A percentile compares a stretch with the other conserved stretches of the same genome.
Conservation (phyloP, 2,113 vertebrate species). For the Ophiodon elongatus region DNA sequence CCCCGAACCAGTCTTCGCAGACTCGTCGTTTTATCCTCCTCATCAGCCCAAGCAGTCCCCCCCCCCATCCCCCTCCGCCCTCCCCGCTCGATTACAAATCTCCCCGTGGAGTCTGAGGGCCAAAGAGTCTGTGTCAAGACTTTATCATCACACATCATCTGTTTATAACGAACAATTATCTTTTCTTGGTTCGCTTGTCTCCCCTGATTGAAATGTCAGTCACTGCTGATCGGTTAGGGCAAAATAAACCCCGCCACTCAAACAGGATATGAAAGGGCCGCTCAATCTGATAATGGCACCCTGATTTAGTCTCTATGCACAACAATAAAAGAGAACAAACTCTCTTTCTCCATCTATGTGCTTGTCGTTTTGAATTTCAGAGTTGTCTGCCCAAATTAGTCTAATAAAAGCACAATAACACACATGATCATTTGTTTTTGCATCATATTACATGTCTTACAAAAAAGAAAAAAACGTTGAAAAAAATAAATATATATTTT, state of each 20-base stretch:
- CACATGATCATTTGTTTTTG: background rate
- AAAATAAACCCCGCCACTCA: background rate
- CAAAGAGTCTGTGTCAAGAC: background rate
- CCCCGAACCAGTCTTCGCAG: no score
- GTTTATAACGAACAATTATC: background rate
- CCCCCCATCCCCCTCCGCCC: no score
- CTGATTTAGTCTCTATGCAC: background rate
- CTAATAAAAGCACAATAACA: background rate
- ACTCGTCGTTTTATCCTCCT: background rate
- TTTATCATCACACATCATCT: background rate
- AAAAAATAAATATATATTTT: no score
- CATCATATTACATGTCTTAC: background rate
- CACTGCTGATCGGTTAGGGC: background rate
- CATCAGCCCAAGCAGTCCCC: background rate
- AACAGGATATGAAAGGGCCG: background rate
- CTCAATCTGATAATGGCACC: background rate
- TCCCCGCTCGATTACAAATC: background rate
- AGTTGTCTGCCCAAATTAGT: background rate
- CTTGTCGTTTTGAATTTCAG: background rate
- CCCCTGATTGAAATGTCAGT: background rate
- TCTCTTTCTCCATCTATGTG: background rate
- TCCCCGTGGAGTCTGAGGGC: background rate
- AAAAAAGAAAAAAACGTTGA: no score
- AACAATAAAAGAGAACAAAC: background rate
- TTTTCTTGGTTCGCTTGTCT: background rate